Percentiles rank a stretch among this genome's conserved stretches.
Evolutionary conservation across 53 echinoderm and acorn worm species (phyloP).

Genomic region (Glandiceps talaboti): DNA sequence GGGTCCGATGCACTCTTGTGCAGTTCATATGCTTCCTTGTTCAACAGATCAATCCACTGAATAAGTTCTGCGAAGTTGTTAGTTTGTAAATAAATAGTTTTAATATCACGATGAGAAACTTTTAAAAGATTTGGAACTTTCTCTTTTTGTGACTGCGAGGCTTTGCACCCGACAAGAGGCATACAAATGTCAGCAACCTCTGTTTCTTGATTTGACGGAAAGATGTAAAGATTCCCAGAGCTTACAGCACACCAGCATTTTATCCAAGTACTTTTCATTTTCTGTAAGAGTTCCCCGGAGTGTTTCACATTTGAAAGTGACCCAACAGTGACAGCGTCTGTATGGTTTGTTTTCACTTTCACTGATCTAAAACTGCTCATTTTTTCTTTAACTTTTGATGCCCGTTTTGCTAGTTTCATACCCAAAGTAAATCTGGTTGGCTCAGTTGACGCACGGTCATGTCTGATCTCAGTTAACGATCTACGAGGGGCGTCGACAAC

Average conservation of each 20-base stretch:
- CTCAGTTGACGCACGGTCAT: not conserved
- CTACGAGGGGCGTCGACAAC: not conserved
- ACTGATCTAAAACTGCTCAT: not conserved
- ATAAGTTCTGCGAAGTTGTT: not conserved
- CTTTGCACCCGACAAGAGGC: not conserved
- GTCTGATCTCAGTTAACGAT: not conserved
- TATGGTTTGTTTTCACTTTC: not conserved
- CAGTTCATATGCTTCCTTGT: not conserved
- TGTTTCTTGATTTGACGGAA: not conserved
- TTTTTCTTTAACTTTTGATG: not conserved
- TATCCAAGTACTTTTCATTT: not conserved
- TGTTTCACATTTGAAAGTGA: not conserved
- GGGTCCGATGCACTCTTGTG: not conserved
- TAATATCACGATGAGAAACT: not conserved
- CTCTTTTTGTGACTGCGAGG: not conserved
- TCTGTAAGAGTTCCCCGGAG: not conserved
- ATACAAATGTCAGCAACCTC: not conserved
- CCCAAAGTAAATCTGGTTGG: not conserved
- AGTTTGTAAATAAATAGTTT: not conserved
- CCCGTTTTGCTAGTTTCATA: not conserved
- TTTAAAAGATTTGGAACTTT: not conserved
- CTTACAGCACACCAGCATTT: not conserved
- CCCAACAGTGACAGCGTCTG: not conserved
- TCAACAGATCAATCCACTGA: not conserved
- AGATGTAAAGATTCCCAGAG: not conserved